Percentiles rank a stretch among this genome's conserved stretches.
Evolutionary conservation across 2,888 invertebrate species (phyloP).

Genomic region (Cybosia mesomella): DNA sequence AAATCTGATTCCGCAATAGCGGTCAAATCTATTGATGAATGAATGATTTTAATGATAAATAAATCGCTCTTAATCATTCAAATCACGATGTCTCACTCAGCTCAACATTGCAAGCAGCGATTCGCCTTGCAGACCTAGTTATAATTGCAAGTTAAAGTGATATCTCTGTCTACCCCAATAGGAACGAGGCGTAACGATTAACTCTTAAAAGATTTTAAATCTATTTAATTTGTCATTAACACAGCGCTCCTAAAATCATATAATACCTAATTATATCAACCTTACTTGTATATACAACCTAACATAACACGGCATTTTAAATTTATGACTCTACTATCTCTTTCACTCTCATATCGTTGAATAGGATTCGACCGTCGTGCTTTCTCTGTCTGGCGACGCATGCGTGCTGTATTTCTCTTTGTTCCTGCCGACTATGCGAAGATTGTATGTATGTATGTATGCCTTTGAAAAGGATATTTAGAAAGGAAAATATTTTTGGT

Average conservation of each 20-base stretch:
- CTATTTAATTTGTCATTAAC: not conserved
- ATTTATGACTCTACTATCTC: constrained; percentile 10
- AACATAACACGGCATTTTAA: not conserved
- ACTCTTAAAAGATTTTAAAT: too few relatives aligned
- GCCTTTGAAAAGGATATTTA: not conserved
- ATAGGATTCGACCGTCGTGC: constrained; percentile 25
- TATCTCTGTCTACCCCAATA: too few relatives aligned
- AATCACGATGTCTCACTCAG: too few relatives aligned
- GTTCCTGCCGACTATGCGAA: constrained; percentile 8
- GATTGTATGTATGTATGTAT: not conserved
- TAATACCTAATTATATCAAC: constrained; percentile 12
- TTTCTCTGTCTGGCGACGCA: constrained; percentile 48
- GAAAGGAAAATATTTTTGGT: not conserved
- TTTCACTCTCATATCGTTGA: not conserved
- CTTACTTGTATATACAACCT: not conserved
- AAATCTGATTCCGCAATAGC: too few relatives aligned
- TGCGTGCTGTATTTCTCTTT: constrained; percentile 53
- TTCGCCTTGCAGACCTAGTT: too few relatives aligned
- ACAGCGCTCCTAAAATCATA: not conserved
- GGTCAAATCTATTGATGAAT: too few relatives aligned
- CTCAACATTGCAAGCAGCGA: too few relatives aligned
- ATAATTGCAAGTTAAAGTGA: too few relatives aligned
- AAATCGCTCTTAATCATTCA: too few relatives aligned
- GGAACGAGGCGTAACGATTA: too few relatives aligned
- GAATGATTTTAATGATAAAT: too few relatives aligned